A percentile compares a stretch with the other conserved stretches of the same genome.
Conservation (phyloP, 1,140 invertebrate species). For the Ladona fulva region DNA sequence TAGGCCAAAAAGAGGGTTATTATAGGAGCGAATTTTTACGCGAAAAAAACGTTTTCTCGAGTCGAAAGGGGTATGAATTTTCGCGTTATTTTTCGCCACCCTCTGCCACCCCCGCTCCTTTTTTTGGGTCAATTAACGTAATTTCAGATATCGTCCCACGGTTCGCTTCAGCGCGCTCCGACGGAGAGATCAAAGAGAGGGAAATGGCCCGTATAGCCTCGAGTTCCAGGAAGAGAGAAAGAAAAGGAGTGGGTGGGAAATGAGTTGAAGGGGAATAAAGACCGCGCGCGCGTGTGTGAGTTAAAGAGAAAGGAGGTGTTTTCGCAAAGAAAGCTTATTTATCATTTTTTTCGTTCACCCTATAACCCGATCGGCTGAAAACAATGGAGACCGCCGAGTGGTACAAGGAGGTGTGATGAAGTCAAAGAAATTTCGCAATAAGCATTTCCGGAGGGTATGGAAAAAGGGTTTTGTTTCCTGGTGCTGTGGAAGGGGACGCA, state of each 20-base stretch:
- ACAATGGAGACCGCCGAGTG: not conserved
- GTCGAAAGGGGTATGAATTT: not conserved
- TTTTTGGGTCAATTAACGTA: not conserved
- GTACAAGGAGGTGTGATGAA: not conserved
- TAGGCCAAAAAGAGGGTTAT: no score
- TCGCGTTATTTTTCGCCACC: not conserved
- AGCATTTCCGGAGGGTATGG: no score
- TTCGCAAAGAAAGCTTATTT: conserved; percentile 10
- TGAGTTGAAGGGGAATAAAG: no score
- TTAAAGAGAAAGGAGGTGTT: not conserved
- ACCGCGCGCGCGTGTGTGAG: not conserved
- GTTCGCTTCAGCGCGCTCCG: not conserved
- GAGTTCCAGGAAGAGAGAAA: not conserved
- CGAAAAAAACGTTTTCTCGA: not conserved
- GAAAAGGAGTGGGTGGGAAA: not conserved
- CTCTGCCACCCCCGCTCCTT: not conserved
- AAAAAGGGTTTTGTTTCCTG: no score
- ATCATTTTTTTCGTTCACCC: not conserved
- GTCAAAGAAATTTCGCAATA: not conserved
- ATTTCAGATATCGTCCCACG: not conserved
- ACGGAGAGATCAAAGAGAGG: not conserved
- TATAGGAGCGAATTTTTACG: not conserved
- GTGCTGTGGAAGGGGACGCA: no score
- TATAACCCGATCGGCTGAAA: not conserved
- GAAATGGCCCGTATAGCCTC: no score